Conservation (phyloP, 2,888 invertebrate genomes). For the Gymnocheta viridis region DNA sequence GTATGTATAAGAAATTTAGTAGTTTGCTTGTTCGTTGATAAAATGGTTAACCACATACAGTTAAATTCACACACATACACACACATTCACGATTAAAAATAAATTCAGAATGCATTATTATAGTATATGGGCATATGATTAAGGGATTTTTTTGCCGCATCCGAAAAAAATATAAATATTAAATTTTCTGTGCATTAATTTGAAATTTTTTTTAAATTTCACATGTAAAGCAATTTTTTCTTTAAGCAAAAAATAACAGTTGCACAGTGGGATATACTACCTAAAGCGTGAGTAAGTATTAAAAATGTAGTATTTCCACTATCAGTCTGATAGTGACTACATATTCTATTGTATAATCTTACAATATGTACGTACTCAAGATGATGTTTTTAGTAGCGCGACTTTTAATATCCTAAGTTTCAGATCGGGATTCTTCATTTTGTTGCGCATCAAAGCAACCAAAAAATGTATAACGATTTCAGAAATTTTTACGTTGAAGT, state of each 20-base stretch:
- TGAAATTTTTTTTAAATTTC: neutral
- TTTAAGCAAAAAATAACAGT: neutral
- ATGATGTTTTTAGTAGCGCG: too few species aligned
- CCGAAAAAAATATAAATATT: neutral
- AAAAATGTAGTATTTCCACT: too few species aligned
- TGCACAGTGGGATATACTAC: conserved; percentile 8
- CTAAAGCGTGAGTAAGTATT: neutral
- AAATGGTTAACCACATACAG: neutral
- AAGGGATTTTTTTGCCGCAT: neutral
- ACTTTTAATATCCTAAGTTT: too few species aligned
- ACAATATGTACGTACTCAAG: too few species aligned
- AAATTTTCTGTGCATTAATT: neutral
- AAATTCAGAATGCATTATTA: neutral
- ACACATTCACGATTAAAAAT: neutral
- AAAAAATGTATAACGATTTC: too few species aligned
- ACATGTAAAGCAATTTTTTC: neutral
- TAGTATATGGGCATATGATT: neutral
- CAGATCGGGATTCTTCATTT: too few species aligned
- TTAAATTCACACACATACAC: neutral
- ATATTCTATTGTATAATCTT: too few species aligned
- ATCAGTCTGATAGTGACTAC: too few species aligned
- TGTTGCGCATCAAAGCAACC: too few species aligned
- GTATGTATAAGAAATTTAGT: conserved; percentile 29
- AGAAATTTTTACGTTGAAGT: too few species aligned
- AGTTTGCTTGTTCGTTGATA: conserved; percentile 23